Base-by-base conservation (phyloP, 2,797 vertebrate species). In the Gymnodraco acuticeps region DNA sequence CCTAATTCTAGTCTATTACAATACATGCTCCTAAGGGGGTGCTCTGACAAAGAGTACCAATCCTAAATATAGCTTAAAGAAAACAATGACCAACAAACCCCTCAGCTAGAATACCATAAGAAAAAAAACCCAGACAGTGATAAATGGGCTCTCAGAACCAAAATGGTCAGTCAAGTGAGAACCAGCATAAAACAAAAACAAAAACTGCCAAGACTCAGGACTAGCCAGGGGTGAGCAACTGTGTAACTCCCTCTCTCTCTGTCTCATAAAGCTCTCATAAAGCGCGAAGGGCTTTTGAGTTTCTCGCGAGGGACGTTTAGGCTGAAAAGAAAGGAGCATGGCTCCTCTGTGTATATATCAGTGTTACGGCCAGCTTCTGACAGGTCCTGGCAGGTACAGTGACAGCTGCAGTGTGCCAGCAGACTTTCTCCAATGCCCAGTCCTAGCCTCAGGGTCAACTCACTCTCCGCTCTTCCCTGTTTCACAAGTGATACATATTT, bases 261-360 rank as follows among this genome's bases (percentile, higher is more conserved):
- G 58, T 83, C 85, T 85, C 86, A 89, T 88, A 85, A 84, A 91
- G 83, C 81, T 83, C 87, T 92, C 84, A 83, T 88, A 89, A 92
- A 87, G 82, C 88, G 71, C 15, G 4, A 60, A 88, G 77, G 60
- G 82, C 79, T 87, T 90, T 86, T 87, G 85, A 83, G 85, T 89
- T 75, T 78, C 88, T 84, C 54, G 75, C 53, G 70, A 91, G 87
- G 88, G 86, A 88, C 81, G 52, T 84, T 82, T 79, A 68, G 50
- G 55, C 83, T 89, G 87, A 93, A 94, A 90, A 90, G 90, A 90
- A 87, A 82, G 86, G 89, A 85, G 86, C 84, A 82, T 73, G 92
- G 91, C 86, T 92, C 81, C 86, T 85, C 81, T 55, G 86, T 73
- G 82, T 68, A 64, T 68, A 64, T 85, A 88, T 84, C 86, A 85